Percentiles rank a stretch among this genome's conserved stretches.
phyloP scores from a whole-genome alignment of 2,797 vertebrate genomes.

The Crenichthys baileyi region DNA sequence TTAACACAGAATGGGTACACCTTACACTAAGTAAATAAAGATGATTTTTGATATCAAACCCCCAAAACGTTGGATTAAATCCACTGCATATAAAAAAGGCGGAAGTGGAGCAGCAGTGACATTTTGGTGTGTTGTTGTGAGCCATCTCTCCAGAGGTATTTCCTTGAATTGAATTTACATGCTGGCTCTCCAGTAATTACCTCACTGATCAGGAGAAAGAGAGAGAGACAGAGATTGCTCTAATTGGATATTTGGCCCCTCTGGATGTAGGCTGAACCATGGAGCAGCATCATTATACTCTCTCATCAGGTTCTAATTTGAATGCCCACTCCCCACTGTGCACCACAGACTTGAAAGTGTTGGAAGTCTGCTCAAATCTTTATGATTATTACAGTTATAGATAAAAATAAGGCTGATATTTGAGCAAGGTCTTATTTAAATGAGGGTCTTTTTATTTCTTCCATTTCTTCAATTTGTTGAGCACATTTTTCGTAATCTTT shows the following conservation, averaged over 20 bases:
- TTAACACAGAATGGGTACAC: slow-evolving; percentile 25
- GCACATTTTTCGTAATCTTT: slow-evolving; percentile 10
- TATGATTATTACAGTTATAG: slow-evolving; percentile 46
- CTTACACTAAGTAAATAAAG: slow-evolving; percentile 24
- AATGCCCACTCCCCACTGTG: slow-evolving; percentile 73
- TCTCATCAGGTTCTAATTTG: slow-evolving; percentile 77
- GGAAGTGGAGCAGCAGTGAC: slow-evolving; percentile 53
- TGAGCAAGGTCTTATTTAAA: slow-evolving; percentile 42
- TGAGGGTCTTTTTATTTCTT: slow-evolving; percentile 27
- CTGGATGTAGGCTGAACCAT: slow-evolving; percentile 81
- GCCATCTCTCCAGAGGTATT: slow-evolving; percentile 64
- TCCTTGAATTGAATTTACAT: slow-evolving; percentile 75
- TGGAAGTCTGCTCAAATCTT: slow-evolving; percentile 65
- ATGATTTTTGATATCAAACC: slow-evolving; percentile 43
- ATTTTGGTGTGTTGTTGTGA: slow-evolving; percentile 64
- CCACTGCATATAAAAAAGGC: slow-evolving; percentile 37
- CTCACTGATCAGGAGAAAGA: slow-evolving; percentile 48
- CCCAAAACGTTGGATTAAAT: slow-evolving; percentile 45
- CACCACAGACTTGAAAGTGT: slow-evolving; percentile 66
- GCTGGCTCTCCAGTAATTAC: slow-evolving; percentile 76
- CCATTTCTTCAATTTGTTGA: slow-evolving; percentile 12
- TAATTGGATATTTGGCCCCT: slow-evolving; percentile 85
- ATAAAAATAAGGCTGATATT: slow-evolving; percentile 39
- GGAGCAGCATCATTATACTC: slow-evolving; percentile 78
- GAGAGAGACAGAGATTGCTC: slow-evolving; percentile 57